These are phyloP conservation scores for Nestor notabilis DNA, from an alignment of 2,113 vertebrate genomes.

Conservation along the genomic window DNA sequence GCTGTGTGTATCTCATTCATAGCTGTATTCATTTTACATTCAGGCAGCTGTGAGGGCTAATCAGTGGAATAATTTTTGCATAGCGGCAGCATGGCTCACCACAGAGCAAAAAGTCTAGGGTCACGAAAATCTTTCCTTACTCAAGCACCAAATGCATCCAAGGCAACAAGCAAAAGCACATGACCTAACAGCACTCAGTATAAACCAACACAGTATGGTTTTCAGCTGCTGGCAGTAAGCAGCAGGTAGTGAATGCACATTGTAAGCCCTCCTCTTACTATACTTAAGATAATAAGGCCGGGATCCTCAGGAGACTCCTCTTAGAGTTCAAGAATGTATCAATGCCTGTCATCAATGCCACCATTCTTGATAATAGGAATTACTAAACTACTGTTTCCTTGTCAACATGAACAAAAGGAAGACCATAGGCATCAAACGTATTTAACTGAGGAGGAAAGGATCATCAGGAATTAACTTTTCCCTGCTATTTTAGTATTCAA, in stretches of 20 bases:
- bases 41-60: background rate
- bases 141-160: background rate
- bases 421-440: background rate
- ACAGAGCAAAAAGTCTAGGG: background rate
- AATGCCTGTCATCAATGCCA: background rate
- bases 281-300: background rate
- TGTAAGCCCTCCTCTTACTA: background rate
- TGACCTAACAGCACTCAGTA: background rate
- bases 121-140: background rate
- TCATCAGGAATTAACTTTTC: background rate
- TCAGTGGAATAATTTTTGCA: background rate
- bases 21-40: background rate
- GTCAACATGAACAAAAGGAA: background rate
- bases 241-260: background rate
- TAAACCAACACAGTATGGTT: background rate
- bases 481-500: accelerated
- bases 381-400: background rate
- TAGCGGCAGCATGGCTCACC: background rate
- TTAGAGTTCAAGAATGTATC: background rate
- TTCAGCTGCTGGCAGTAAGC: background rate
- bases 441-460: background rate
- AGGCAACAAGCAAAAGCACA: background rate
- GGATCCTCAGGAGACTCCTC: background rate
- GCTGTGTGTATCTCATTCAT: background rate
- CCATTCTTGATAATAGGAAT: background rate